Percentiles rank a stretch among this genome's conserved stretches.
phyloP scores from a whole-genome alignment of 2,797 vertebrate genomes.

The Rhinoraja longicauda region DNA sequence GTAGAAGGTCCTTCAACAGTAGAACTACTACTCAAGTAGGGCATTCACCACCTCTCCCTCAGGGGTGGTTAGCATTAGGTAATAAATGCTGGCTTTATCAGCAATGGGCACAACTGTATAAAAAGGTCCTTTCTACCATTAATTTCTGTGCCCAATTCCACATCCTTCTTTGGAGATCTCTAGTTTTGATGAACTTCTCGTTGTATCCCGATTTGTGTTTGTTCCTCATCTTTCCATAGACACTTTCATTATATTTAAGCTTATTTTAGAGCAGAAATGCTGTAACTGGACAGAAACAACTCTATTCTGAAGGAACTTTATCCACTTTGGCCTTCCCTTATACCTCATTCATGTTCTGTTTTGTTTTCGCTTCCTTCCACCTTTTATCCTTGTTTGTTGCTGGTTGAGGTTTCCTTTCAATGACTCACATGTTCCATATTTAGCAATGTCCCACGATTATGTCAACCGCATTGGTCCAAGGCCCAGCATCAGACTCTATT shows the following conservation, averaged over 20 bases:
- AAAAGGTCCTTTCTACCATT: no score
- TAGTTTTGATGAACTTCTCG: not conserved
- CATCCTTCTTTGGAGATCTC: not conserved
- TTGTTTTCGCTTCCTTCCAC: constrained; percentile 14
- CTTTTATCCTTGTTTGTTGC: not conserved
- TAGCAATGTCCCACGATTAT: not conserved
- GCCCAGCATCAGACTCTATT: not conserved
- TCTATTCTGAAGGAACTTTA: not conserved
- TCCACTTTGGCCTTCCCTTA: not conserved
- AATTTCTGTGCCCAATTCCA: no score
- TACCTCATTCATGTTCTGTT: not conserved
- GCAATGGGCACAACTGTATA: no score
- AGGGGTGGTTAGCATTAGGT: no score
- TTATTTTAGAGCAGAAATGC: not conserved
- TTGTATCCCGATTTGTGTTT: not conserved
- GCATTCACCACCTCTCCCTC: no score
- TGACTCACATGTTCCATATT: not conserved
- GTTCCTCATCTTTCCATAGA: not conserved
- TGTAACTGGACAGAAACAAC: not conserved
- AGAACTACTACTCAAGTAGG: no score
- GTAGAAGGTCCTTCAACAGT: no score
- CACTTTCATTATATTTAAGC: not conserved
- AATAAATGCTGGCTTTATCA: no score
- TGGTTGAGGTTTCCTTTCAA: constrained; percentile 2
- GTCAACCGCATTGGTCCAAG: not conserved